A percentile compares a stretch with the other conserved stretches of the same genome.
phyloP scores from a whole-genome alignment of 1,140 invertebrate genomes.

The Halotydeus destructor region DNA sequence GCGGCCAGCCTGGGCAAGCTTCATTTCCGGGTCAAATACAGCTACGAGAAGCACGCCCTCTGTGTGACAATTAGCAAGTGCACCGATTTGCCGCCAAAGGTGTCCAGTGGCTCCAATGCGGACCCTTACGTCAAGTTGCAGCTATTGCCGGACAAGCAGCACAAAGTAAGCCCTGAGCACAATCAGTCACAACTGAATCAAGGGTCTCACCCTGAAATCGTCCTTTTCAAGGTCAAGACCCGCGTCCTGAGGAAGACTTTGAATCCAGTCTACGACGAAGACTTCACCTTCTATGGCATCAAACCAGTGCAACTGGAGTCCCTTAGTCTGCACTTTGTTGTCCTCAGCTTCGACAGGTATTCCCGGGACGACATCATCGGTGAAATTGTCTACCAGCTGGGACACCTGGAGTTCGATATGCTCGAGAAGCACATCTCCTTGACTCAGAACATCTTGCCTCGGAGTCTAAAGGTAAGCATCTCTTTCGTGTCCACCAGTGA shows the following conservation, averaged over 20 bases:
- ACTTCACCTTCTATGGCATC: conserved; percentile 88
- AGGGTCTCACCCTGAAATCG: not conserved
- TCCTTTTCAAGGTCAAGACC: conserved; percentile 40
- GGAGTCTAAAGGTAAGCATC: conserved; percentile 15
- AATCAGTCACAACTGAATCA: not conserved
- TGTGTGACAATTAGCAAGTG: conserved; percentile 76
- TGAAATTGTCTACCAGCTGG: conserved; percentile 59
- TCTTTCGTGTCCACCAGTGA: too few species aligned
- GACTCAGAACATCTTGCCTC: conserved; percentile 15
- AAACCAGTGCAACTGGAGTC: conserved; percentile 55
- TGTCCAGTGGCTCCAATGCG: conserved; percentile 37
- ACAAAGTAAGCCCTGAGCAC: conserved; percentile 39
- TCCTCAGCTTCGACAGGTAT: conserved; percentile 89
- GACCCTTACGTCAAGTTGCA: conserved; percentile 91
- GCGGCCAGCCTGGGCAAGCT: conserved; percentile 46
- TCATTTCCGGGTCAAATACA: conserved; percentile 66
- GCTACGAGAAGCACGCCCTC: conserved; percentile 64
- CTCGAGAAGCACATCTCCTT: conserved; percentile 17
- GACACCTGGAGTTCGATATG: conserved; percentile 10
- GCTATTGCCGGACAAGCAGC: conserved; percentile 76
- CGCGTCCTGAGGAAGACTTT: conserved; percentile 72
- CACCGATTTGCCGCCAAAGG: conserved; percentile 50
- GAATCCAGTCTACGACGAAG: conserved; percentile 84
- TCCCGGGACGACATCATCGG: conserved; percentile 91
- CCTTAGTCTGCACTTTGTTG: conserved; percentile 76